Conservation (phyloP, 1,140 invertebrate species). For the Macrosteles quadrilineatus region DNA sequence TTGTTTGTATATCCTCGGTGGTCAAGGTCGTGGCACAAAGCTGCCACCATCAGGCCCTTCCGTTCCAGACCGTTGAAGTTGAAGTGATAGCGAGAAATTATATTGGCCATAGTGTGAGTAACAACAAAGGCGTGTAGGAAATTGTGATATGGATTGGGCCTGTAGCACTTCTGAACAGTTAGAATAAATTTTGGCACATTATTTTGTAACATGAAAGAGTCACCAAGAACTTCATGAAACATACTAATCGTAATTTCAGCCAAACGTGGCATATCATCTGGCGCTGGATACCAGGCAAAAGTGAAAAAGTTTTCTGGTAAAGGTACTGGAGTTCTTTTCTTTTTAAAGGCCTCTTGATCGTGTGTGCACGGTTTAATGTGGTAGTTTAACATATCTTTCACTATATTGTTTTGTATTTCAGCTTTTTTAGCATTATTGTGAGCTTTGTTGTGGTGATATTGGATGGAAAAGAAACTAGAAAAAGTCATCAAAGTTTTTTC, state of each 20-base stretch:
- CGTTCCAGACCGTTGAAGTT: slow-evolving; percentile 56
- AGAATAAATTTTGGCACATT: slow-evolving; percentile 51
- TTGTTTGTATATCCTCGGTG: slow-evolving; percentile 61
- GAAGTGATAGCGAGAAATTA: slow-evolving; percentile 52
- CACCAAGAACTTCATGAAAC: slow-evolving; percentile 24
- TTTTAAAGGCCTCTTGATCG: not conserved
- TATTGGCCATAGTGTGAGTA: slow-evolving; percentile 58
- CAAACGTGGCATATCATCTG: slow-evolving; percentile 12
- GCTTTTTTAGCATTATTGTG: not conserved
- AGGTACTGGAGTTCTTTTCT: not conserved
- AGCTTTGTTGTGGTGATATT: not conserved
- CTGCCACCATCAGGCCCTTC: slow-evolving; percentile 54
- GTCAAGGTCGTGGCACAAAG: slow-evolving; percentile 60
- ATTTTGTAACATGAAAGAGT: slow-evolving; percentile 18
- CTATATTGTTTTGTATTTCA: not conserved
- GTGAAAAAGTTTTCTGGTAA: slow-evolving; percentile 25
- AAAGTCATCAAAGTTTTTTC: not conserved
- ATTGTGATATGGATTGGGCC: slow-evolving; percentile 59
- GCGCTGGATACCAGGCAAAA: slow-evolving; percentile 30
- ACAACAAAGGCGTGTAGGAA: slow-evolving; percentile 60
- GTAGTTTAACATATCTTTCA: not conserved
- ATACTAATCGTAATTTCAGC: slow-evolving; percentile 25
- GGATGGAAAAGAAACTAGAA: not conserved
- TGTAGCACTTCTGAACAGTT: slow-evolving; percentile 54
- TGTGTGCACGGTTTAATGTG: slow-evolving; percentile 3